Evolutionary conservation across 2,888 invertebrate genomes (phyloP).

Genomic region (Rhaphigaster nebulosa): DNA sequence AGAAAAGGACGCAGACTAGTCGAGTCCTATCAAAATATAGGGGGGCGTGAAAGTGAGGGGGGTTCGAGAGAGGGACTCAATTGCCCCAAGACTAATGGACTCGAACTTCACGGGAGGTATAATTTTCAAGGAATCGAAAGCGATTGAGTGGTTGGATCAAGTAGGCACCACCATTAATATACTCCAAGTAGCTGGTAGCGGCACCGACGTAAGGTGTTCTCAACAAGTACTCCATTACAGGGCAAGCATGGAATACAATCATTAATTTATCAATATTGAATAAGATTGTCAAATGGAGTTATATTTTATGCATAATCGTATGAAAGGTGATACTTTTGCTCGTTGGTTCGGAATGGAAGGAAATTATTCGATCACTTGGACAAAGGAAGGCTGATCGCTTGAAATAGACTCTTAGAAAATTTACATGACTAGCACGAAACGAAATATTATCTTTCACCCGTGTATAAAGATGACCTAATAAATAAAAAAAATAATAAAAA

Average conservation of each 20-base stretch:
- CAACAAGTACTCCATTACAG: neutral
- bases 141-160: neutral
- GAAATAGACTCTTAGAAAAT: too few relatives aligned
- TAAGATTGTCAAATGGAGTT: neutral
- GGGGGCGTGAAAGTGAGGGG: neutral
- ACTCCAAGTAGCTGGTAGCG: neutral
- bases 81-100: neutral
- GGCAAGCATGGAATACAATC: neutral
- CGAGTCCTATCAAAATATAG: neutral
- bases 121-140: conserved; percentile 12
- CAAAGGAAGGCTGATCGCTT: too few relatives aligned
- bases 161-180: neutral
- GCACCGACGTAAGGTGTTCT: neutral
- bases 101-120: neutral
- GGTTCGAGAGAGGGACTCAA: neutral
- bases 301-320: neutral
- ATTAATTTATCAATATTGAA: neutral
- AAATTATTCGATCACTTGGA: too few relatives aligned
- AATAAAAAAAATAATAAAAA: too few relatives aligned
- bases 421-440: too few relatives aligned
- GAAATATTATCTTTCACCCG: too few relatives aligned
- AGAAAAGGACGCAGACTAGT: neutral
- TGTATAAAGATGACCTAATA: too few relatives aligned
- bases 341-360: too few relatives aligned
- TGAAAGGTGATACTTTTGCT: neutral